Base-by-base conservation (phyloP, 2,113 vertebrate species). In the Cyanistes caeruleus region DNA sequence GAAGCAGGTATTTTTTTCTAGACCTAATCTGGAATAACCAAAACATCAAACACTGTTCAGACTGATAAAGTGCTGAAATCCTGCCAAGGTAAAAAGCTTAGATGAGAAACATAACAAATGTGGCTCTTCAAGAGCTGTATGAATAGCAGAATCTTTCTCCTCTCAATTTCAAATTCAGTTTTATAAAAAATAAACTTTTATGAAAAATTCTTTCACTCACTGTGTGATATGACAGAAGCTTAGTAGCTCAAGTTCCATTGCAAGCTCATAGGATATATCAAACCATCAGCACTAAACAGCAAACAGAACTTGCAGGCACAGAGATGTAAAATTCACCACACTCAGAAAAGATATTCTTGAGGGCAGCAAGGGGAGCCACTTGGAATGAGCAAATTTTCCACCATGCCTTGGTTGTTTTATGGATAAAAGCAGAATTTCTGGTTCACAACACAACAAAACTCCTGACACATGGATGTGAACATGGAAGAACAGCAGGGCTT, bases 381-480 rank as follows among this genome's bases (percentile, higher is more conserved):
- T 1, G 2, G 63, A 73, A 85, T 33, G 27, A 83, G 48, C 51
- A 53, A 7, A 48, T 65, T 83, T 81, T 60, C 64, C 62, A 76
- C 33, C 1, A 11, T 24, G 64, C 15, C 68, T 51, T 15, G 15
- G 44, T 10, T 78, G 18, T 48, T 70, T 69, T 20, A 20, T 5
- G 49, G 39, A 63, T 33, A 67, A 93, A 83, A 52, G 17, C 46
- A 86, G 60, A 63, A 64, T 75, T 95, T 81, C 73, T 81, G 51
- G 39, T 86, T 94, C 75, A 49, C 0, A 0, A 23, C 81, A 65
- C 55, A 87, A 25, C 33, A 39, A 15, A 73, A 79, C 17, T 55
- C 14, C 3, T 9, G 48, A 67, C 10, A 59, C 43, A 46, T 0
- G 5, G 52, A 60, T 0, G 3, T 23, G 79, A 88, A 41, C 27